Percentiles rank a stretch among this genome's conserved stretches.
Evolutionary conservation across 2,797 vertebrate species (phyloP).

Genomic region (Diplodus puntazzo): DNA sequence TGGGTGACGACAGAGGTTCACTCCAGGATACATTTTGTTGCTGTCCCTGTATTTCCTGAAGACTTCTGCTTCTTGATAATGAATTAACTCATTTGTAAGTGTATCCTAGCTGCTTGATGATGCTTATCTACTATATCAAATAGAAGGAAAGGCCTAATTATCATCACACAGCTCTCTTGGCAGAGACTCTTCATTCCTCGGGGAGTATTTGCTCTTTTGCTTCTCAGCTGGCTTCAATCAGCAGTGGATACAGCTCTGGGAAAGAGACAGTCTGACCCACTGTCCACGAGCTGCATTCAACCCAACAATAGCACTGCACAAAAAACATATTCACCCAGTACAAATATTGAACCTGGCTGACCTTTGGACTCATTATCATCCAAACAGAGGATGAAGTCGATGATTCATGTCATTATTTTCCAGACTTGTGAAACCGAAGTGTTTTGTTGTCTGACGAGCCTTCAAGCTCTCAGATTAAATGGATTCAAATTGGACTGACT

Average conservation of each 20-base stretch:
- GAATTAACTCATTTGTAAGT: too few relatives aligned
- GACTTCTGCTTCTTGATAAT: not conserved
- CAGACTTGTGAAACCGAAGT: too few relatives aligned
- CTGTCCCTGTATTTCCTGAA: not conserved
- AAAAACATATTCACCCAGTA: not conserved
- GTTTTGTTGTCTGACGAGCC: not conserved
- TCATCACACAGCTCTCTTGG: constrained; percentile 20
- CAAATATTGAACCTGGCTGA: not conserved
- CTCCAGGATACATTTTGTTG: not conserved
- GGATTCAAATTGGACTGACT: constrained; percentile 3
- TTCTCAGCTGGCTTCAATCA: constrained; percentile 24
- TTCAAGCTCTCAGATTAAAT: not conserved
- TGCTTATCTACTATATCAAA: not conserved
- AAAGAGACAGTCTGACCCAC: not conserved
- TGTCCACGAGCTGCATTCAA: not conserved
- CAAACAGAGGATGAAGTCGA: not conserved
- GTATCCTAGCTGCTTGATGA: not conserved
- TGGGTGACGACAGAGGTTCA: not conserved
- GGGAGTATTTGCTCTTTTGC: constrained; percentile 7
- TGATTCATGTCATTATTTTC: not conserved
- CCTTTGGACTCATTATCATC: not conserved
- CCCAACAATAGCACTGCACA: not conserved
- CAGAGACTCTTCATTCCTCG: not conserved
- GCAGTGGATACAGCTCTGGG: not conserved
- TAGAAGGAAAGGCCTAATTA: not conserved